Conservation (phyloP, 2,113 vertebrate genomes). For the Xiphophorus maculatus region DNA sequence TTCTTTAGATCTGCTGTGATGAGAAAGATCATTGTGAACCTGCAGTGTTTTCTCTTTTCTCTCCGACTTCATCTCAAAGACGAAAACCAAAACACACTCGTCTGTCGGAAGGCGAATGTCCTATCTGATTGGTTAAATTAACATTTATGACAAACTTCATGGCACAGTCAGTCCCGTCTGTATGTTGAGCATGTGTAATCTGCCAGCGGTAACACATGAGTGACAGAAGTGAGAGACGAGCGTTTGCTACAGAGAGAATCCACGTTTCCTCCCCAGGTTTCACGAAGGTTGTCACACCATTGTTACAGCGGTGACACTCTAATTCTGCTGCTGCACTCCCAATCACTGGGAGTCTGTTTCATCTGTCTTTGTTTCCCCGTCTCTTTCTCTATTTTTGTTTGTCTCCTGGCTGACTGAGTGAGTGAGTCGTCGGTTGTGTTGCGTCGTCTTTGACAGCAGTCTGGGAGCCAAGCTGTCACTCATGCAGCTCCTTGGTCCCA, state of each 20-base stretch:
- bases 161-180: slow-evolving; percentile 2
- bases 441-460: slow-evolving; percentile 78
- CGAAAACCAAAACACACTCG: background rate
- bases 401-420: slow-evolving; percentile 76
- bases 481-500: slow-evolving; percentile 72
- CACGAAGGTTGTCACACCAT: slow-evolving; percentile 59
- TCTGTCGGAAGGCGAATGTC: slow-evolving; percentile 1
- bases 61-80: background rate
- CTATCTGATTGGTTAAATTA: slow-evolving; percentile 11
- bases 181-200: slow-evolving; percentile 27
- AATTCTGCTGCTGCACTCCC: slow-evolving; percentile 52
- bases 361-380: slow-evolving; percentile 54
- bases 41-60: background rate
- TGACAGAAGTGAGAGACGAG: slow-evolving; percentile 47
- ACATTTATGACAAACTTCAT: slow-evolving; percentile 12
- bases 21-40: background rate
- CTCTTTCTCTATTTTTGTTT: slow-evolving; percentile 76
- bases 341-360: slow-evolving; percentile 69
- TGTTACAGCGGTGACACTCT: slow-evolving; percentile 57
- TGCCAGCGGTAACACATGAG: slow-evolving; percentile 39
- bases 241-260: slow-evolving; percentile 48
- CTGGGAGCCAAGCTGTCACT: slow-evolving; percentile 79
- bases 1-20: background rate
- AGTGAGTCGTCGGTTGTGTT: slow-evolving; percentile 71
- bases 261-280: slow-evolving; percentile 41